These are phyloP conservation scores for Trissoscelio sp. DNA, from an alignment of 2,888 invertebrate species.

Conservation along the genomic window DNA sequence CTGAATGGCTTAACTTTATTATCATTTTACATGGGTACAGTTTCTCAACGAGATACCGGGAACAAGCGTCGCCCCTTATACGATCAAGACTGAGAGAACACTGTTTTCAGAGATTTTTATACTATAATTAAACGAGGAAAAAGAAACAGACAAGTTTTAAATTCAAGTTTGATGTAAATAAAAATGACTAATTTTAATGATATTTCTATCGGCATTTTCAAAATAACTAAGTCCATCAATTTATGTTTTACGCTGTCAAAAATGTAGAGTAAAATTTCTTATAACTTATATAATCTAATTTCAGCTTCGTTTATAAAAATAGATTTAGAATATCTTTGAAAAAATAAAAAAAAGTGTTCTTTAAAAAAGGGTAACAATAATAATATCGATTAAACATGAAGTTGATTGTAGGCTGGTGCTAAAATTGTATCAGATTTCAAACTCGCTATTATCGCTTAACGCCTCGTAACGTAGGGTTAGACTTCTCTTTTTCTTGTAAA, in stretches of 20 bases:
- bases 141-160: constrained; percentile 24
- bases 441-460: background rate
- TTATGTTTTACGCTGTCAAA: too few relatives aligned
- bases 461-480: background rate
- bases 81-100: constrained; percentile 66
- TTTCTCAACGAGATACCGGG: constrained; percentile 68
- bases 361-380: too few relatives aligned
- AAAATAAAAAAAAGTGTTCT: too few relatives aligned
- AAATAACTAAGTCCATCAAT: too few relatives aligned
- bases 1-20: constrained; percentile 71
- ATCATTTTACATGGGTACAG: constrained; percentile 69
- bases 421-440: constrained; percentile 29
- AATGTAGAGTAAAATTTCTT: too few relatives aligned
- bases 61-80: constrained; percentile 57
- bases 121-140: constrained; percentile 52
- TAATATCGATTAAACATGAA: constrained; percentile 9
- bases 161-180: constrained; percentile 31
- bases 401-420: background rate
- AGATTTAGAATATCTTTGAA: too few relatives aligned
- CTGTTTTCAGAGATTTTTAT: constrained; percentile 64
- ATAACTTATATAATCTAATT: too few relatives aligned
- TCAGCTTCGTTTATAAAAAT: too few relatives aligned
- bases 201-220: too few relatives aligned
- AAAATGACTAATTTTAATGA: background rate
- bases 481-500: constrained; percentile 10